Conservation (phyloP, 2,888 invertebrate genomes). For the Papilio elwesi region DNA sequence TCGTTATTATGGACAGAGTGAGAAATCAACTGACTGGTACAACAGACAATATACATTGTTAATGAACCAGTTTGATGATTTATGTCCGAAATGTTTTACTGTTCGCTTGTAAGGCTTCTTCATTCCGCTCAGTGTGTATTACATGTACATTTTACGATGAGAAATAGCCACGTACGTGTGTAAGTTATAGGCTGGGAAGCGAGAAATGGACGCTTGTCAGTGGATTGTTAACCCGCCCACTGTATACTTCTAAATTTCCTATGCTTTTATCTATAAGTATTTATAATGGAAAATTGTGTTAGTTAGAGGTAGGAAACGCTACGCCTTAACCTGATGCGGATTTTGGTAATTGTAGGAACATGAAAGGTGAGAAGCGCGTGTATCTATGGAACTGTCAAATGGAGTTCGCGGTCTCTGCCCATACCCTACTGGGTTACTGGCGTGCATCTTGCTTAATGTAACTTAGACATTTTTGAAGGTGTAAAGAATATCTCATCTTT, state of each 20-base stretch:
- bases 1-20: slow-evolving; percentile 1
- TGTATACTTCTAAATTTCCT: not conserved
- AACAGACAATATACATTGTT: not conserved
- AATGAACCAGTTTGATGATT: slow-evolving; percentile 9
- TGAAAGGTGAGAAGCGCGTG: no score
- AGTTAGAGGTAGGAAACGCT: no score
- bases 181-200: not conserved
- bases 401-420: no score
- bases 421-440: no score
- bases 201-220: not conserved
- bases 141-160: not conserved
- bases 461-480: no score
- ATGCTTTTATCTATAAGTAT: no score
- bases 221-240: not conserved
- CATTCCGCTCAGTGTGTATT: not conserved
- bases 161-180: not conserved
- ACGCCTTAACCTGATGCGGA: no score
- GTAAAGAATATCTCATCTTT: no score
- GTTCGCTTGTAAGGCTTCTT: not conserved
- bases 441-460: no score
- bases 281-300: no score
- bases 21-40: not conserved
- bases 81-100: not conserved
- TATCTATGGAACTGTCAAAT: no score
- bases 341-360: no score